Evolutionary conservation across 2,797 vertebrate species (phyloP), one percentile per base, ranked within the genome.

Genomic region (Schizothorax lantsangensis): DNA sequence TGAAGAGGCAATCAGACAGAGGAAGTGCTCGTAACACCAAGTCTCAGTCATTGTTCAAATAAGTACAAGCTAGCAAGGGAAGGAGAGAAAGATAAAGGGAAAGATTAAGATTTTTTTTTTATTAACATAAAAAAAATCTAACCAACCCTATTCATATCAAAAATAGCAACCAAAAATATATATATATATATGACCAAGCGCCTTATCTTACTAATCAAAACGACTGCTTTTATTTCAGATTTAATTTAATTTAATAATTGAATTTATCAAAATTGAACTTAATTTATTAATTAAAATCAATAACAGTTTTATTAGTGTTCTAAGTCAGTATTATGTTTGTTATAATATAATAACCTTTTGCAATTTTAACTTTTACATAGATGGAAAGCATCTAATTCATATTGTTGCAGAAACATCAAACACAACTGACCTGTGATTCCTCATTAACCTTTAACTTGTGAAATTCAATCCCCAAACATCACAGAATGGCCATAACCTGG

Each of bases 381-480:
- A n/a, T 59, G n/a, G n/a, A 30, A 33, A 38, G 6, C 64, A 52
- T 52, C 19, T 66, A 7, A 66, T 33, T 47, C 7, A 43, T 64
- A 68, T 26, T 49, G 3, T 10, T 69, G 21, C 2, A 52, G 4
- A 81, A 52, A 69, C 43, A 49, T 45, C 26, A 79, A 64, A 79
- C n/a, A 64, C 26, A 69, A 38, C 5, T 36, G 11, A 49, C 23
- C 43, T 23, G 40, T 30, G 38, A 23, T 14, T 43, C 57, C 14
- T 79, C 64, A 6, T 81, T 47, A 69, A 26, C 8, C 38, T 40
- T 81, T 47, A 69, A 26, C 8, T 49, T 33, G 26, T 78, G 64
- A 74, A 85, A 85, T 47, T 77, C 15, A 40, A 69, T 57, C 66
- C n/a, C 2, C 49, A 26, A 74, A 66, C 14, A 66, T 15, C 15